Base-by-base conservation (phyloP, 1,140 invertebrate species). In the Littorina saxatilis region DNA sequence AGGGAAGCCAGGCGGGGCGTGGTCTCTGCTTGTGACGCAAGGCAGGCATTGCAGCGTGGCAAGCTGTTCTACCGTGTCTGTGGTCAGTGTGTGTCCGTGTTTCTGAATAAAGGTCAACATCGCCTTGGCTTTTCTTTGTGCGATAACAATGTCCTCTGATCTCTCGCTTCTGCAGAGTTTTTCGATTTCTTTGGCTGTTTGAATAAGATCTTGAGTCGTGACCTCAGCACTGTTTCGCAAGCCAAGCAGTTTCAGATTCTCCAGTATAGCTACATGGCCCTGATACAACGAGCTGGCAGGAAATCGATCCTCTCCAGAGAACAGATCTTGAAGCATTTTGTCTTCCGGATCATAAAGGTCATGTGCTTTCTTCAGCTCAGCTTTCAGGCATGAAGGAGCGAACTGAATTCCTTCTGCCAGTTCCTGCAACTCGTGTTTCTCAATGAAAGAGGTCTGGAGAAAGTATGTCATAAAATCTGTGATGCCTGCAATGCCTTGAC, bases 51-150 rank as follows among this genome's bases (percentile, higher is more conserved):
- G 70, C 9, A 68, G 13, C 23, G 15, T 39, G 32, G 66, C 32
- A 7, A 68, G 39, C 7, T 2, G 13, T 5, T 20, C 23, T 32
- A 40, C 39, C 1, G 23, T 17, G 9, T 68, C 66, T 39, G 37
- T 32, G 5, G 66, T 13, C 37, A 20, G 39, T 17, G 0, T 68
- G 9, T 17, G 13, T 39, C 66, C 35, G 15, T 68, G 66, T 0
- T 17, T 15, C 11, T 23, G 9, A 4, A 73, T 39, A 15, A 50
- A 50, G 1, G 29, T 29, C 70, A 39, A 73, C 70, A 73, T 3
- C 7, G 70, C 70, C 20, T 73, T 73, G 70, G 70, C 39, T 50
- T 73, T 73, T 29, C 70, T 47, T 43, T 73, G n/a, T 1, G 70
- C 43, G n/a, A 52, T n/a, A 13, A 20, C 17, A 50, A 17, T 2